Base-by-base conservation (phyloP, 1,140 invertebrate genomes). In the Brachionus sp. region DNA sequence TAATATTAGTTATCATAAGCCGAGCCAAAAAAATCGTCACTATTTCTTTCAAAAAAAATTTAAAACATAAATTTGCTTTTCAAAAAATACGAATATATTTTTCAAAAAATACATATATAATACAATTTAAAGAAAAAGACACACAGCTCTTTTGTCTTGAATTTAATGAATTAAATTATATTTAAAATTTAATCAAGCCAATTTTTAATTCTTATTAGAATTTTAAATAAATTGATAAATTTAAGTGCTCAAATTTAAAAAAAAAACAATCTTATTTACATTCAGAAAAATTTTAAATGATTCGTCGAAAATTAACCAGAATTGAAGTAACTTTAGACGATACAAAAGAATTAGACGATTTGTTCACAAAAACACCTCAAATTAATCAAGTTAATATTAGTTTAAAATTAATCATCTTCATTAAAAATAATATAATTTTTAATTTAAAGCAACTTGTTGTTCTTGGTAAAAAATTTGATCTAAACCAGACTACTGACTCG, bases 341-440 rank as follows among this genome's bases (percentile, higher is more conserved):
- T 44, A 80, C 77, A 23, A 80, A 80, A 80, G 77, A 80, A 44
- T 66, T 80, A 44, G 77, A 80, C 77, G 77, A 80, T 37, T 80
- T 80, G 19, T 80, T 80, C 25, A 19, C 35, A 33, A 57, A 66
- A 80, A 66, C 77, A 16, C 50, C 77, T 35, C 70, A 75, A 75
- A 75, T 33, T 12, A 44, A 23, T 25, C 77, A 78, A 37, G 19
- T 25, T n/a, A n/a, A n/a, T n/a, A 44, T 10, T 29, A 29, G 5
- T 53, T 62, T 29, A 2, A 2, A 29, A 16, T 35, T 25, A 23
- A 13, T 0, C 5, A 80, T 13, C 10, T 19, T 10, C 19, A 0
- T 23, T 35, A 9, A 42, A 1, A 50, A 75, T 29, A 12, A 25
- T 10, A 13, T n/a, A 33, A n/a, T 46, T 9, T 35, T 35, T 25